phyloP scores from a whole-genome alignment of 2,797 vertebrate genomes.

The Knipowitschia caucasica region DNA sequence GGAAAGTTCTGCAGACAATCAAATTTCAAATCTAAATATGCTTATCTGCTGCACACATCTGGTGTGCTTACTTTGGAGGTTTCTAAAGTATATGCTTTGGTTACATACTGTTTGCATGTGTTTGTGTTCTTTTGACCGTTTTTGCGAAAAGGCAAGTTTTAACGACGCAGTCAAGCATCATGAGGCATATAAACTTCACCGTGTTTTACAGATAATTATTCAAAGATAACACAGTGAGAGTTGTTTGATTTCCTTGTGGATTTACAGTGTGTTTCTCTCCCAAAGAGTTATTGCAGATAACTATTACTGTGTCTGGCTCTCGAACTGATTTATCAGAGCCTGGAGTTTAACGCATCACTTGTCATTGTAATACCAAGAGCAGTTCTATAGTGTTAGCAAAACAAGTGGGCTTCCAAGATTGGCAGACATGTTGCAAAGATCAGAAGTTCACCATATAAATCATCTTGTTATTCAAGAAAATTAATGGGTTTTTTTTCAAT shows the following conservation, averaged over 20 bases:
- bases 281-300: constrained; percentile 22
- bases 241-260: constrained; percentile 47
- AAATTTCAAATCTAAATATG: constrained; percentile 10
- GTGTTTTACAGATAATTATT: constrained; percentile 31
- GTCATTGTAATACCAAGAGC: not conserved
- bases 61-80: constrained; percentile 1
- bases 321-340: constrained; percentile 29
- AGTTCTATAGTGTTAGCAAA: not conserved
- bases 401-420: not conserved
- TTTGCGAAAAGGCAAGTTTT: constrained; percentile 8
- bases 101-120: constrained; percentile 10
- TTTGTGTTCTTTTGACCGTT: constrained; percentile 6
- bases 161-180: constrained; percentile 2
- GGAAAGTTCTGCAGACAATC: constrained; percentile 7
- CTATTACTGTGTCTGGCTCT: constrained; percentile 28
- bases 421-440: not conserved
- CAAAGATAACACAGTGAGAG: constrained; percentile 33
- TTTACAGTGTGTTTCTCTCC: constrained; percentile 37
- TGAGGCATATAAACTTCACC: constrained; percentile 15
- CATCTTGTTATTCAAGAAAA: not conserved
- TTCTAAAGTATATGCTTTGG: not conserved
- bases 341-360: constrained; percentile 16
- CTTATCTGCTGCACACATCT: constrained; percentile 10
- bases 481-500: not conserved
- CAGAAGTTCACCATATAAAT: constrained; percentile 1